Conservation (phyloP, 2,797 vertebrate genomes). For the Coregonus sp. region DNA sequence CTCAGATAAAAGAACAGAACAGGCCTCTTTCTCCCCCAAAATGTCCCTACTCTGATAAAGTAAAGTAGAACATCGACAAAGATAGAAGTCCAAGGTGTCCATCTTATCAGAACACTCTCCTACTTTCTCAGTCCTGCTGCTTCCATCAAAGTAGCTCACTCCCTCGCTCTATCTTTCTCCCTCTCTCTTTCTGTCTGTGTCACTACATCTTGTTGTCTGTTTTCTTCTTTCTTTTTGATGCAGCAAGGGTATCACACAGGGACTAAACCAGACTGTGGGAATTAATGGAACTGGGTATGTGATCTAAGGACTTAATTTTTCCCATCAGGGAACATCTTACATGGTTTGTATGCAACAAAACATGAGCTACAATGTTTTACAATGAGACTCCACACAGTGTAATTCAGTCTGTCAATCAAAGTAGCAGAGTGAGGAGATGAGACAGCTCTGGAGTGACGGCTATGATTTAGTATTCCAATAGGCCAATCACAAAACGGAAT, state of each 20-base stretch:
- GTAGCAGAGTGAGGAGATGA: constrained; percentile 1
- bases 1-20: background rate
- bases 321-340: background rate
- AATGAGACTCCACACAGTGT: background rate
- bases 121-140: background rate
- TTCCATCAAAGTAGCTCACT: background rate
- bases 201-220: constrained; percentile 9
- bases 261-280: background rate
- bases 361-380: background rate
- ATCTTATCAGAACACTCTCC: background rate
- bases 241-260: background rate
- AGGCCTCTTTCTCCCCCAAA: background rate
- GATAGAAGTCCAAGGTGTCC: background rate
- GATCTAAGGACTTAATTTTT: background rate
- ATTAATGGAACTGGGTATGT: background rate
- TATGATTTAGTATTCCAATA: constrained; percentile 23
- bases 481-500: background rate
- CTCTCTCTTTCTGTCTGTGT: background rate
- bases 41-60: background rate
- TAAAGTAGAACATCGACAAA: background rate
- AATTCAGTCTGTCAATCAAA: background rate
- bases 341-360: background rate
- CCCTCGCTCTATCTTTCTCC: background rate
- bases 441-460: constrained; percentile 5
- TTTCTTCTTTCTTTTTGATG: background rate